Evolutionary conservation across 2,888 invertebrate species (phyloP).

Genomic region (Spisula subtruncata): DNA sequence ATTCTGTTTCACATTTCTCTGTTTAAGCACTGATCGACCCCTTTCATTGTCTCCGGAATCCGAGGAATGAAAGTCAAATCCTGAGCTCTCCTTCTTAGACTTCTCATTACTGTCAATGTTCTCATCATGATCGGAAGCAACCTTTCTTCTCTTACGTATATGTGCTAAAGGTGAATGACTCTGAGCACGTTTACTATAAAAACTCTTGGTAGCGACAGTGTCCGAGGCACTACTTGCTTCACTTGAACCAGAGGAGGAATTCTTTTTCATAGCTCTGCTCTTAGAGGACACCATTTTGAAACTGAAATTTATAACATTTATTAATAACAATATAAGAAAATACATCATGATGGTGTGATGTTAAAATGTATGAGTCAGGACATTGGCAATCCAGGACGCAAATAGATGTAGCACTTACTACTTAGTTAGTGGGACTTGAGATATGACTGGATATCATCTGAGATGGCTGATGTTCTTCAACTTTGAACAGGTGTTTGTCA

Average conservation of each 20-base stretch:
- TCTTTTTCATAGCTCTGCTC: slow-evolving; percentile 51
- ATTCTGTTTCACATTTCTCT: slow-evolving; percentile 31
- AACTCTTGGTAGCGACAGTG: not conserved
- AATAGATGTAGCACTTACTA: no score
- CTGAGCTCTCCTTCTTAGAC: not conserved
- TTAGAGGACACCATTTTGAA: slow-evolving; percentile 65
- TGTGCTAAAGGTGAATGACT: slow-evolving; percentile 3
- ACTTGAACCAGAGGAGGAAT: not conserved
- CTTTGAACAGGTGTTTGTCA: not conserved
- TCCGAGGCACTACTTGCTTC: not conserved
- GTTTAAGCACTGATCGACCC: slow-evolving; percentile 35
- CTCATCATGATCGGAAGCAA: not conserved
- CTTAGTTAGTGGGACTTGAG: no score
- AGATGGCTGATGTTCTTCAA: no score
- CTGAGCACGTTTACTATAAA: slow-evolving; percentile 2
- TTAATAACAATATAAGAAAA: no score
- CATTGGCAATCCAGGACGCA: no score
- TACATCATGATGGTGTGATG: no score
- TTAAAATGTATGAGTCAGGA: no score
- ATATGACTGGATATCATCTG: no score
- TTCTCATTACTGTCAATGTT: not conserved
- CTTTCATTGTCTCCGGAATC: slow-evolving; percentile 59
- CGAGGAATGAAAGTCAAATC: slow-evolving; percentile 66
- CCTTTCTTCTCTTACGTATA: not conserved
- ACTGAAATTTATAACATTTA: slow-evolving; percentile 19